Percentiles rank a stretch among this genome's conserved stretches.
Evolutionary conservation across 1,140 invertebrate species (phyloP).

Genomic region (Aleiodes sp.): DNA sequence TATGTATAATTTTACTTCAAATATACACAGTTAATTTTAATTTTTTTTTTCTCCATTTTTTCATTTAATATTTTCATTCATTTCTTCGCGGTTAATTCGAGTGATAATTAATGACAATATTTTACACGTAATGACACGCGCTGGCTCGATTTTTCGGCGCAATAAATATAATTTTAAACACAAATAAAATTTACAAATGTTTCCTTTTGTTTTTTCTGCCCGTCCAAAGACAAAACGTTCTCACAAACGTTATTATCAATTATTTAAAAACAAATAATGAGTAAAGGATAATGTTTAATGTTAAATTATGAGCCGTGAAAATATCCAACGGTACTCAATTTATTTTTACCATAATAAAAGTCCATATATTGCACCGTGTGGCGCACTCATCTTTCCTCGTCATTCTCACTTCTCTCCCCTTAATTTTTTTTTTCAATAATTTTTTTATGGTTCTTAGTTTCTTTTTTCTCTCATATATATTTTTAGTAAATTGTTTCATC

Average conservation of each 20-base stretch:
- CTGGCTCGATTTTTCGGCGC: constrained; percentile 50
- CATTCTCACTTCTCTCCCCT: not conserved
- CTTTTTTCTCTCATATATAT: not conserved
- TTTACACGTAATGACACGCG: constrained; percentile 62
- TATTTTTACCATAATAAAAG: constrained; percentile 31
- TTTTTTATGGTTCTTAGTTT: not conserved
- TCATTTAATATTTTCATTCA: too few species aligned
- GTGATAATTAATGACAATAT: constrained; percentile 63
- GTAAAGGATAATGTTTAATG: not conserved
- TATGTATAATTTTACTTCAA: constrained; percentile 47
- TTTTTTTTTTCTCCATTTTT: too few species aligned
- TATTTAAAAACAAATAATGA: constrained; percentile 1
- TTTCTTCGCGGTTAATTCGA: constrained; percentile 62
- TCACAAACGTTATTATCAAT: too few species aligned
- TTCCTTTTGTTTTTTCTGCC: too few species aligned
- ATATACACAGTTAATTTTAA: constrained; percentile 59
- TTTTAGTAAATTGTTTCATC: too few species aligned
- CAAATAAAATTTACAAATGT: constrained; percentile 60
- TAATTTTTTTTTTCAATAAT: not conserved
- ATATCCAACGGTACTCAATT: constrained; percentile 22
- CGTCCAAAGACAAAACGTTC: too few species aligned
- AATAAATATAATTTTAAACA: constrained; percentile 56
- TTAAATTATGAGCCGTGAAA: constrained; percentile 3
- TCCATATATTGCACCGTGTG: constrained; percentile 58
- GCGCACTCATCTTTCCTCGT: constrained; percentile 44